phyloP scores from a whole-genome alignment of 2,797 vertebrate species.

The Hyperoplus immaculatus region DNA sequence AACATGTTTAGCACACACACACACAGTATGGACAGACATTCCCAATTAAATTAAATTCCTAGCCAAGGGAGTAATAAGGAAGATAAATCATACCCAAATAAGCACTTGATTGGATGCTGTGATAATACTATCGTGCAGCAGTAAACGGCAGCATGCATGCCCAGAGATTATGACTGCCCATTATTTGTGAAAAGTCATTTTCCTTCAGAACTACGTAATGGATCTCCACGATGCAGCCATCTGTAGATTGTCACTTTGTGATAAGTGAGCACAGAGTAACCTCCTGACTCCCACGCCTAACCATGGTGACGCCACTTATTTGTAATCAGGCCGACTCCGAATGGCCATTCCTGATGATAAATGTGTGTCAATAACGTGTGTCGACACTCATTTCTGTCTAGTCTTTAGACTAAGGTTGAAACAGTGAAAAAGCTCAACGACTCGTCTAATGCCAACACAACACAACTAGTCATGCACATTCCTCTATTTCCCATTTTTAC shows the following conservation, averaged over 20 bases:
- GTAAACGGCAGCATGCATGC: slow-evolving; percentile 22
- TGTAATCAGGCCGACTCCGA: slow-evolving; percentile 59
- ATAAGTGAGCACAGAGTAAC: slow-evolving; percentile 57
- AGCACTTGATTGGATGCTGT: not conserved
- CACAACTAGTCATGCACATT: no score
- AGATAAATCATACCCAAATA: not conserved
- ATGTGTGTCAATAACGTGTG: slow-evolving; percentile 52
- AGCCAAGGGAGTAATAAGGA: not conserved
- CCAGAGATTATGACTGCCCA: not conserved
- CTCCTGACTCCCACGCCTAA: slow-evolving; percentile 37
- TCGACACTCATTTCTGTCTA: slow-evolving; percentile 35
- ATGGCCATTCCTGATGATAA: slow-evolving; percentile 59
- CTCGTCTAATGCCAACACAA: slow-evolving; percentile 3
- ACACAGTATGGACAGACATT: not conserved
- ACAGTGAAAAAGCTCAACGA: slow-evolving; percentile 11
- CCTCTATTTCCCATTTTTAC: not conserved
- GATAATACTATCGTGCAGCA: slow-evolving; percentile 14
- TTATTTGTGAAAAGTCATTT: slow-evolving; percentile 9
- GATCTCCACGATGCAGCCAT: slow-evolving; percentile 49
- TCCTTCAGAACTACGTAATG: slow-evolving; percentile 42
- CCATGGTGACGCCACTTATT: slow-evolving; percentile 36
- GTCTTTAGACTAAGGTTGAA: slow-evolving; percentile 25
- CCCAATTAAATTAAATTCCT: not conserved
- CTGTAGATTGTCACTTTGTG: slow-evolving; percentile 56
- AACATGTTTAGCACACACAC: no score